These are phyloP conservation scores for Lasioglossum morio DNA, from an alignment of 2,888 invertebrate species.

Conservation along the genomic window DNA sequence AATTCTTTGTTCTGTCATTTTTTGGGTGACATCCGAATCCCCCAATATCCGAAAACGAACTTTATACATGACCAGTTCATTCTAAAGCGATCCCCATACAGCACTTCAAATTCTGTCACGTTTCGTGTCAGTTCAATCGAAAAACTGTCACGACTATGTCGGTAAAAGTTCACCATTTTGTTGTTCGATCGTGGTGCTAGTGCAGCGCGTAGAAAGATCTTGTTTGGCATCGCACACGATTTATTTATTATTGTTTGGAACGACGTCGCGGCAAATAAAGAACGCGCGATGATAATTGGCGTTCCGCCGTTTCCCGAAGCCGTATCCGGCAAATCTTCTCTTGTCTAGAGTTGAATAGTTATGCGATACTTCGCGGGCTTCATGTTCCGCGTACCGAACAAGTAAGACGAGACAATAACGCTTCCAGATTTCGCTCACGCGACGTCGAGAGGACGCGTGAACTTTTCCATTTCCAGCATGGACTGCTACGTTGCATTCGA, in stretches of 20 bases:
- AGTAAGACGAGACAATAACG: slow-evolving; percentile 1
- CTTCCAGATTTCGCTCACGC: slow-evolving; percentile 13
- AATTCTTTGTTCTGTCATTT: too few species aligned
- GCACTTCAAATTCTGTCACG: background rate
- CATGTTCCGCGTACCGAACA: slow-evolving; percentile 36
- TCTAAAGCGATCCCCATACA: too few species aligned
- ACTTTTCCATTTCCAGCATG: background rate
- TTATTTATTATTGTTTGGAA: background rate
- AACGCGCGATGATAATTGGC: slow-evolving; percentile 56
- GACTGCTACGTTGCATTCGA: background rate
- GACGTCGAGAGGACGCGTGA: background rate
- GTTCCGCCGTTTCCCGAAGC: slow-evolving; percentile 68
- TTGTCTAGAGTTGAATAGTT: slow-evolving; percentile 67
- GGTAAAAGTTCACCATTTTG: background rate
- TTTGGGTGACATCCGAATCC: too few species aligned
- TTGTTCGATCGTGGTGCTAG: background rate
- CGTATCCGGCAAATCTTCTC: slow-evolving; percentile 56
- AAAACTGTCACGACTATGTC: background rate
- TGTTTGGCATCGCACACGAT: too few species aligned
- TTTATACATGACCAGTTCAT: too few species aligned
- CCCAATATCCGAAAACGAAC: too few species aligned
- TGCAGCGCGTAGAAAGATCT: background rate
- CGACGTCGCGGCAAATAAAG: slow-evolving; percentile 22
- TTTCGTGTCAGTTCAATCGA: background rate
- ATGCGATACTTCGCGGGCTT: slow-evolving; percentile 72